Conservation (phyloP, 2,888 invertebrate species). For the Aquatica leii region DNA sequence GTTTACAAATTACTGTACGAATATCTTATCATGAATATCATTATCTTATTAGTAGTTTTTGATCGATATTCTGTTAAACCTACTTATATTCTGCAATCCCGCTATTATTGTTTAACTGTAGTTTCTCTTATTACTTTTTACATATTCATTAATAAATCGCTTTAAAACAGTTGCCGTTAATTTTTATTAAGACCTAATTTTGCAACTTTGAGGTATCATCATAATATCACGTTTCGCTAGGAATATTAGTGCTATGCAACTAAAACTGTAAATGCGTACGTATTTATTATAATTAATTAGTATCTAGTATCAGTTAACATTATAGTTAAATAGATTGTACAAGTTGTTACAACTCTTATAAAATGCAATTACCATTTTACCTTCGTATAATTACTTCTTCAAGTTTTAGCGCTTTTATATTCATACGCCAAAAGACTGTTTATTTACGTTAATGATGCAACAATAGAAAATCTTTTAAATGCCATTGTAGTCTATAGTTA, state of each 20-base stretch:
- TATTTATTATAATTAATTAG: not conserved
- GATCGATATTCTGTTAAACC: slow-evolving; percentile 9
- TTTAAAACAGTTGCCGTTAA: slow-evolving; percentile 12
- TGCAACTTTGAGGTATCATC: slow-evolving; percentile 7
- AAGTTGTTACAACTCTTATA: no score
- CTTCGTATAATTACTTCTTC: no score
- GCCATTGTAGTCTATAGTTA: no score
- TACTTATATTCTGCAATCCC: slow-evolving; percentile 2
- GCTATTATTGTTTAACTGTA: slow-evolving; percentile 10
- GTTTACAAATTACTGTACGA: no score
- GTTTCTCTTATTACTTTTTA: slow-evolving; percentile 12
- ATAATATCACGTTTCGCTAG: slow-evolving; percentile 11
- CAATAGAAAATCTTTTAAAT: no score
- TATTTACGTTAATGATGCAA: no score
- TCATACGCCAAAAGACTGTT: no score
- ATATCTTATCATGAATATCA: not conserved
- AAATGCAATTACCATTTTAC: no score
- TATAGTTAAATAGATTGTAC: no score
- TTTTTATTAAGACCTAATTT: slow-evolving; percentile 8
- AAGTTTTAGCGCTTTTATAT: no score
- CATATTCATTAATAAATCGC: slow-evolving; percentile 13
- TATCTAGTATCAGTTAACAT: not conserved
- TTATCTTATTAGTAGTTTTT: not conserved
- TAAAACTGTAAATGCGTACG: slow-evolving; percentile 6
- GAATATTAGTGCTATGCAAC: slow-evolving; percentile 4